These are phyloP conservation scores for Synergus itoensis DNA, from an alignment of 2,888 invertebrate genomes.

Conservation along the genomic window DNA sequence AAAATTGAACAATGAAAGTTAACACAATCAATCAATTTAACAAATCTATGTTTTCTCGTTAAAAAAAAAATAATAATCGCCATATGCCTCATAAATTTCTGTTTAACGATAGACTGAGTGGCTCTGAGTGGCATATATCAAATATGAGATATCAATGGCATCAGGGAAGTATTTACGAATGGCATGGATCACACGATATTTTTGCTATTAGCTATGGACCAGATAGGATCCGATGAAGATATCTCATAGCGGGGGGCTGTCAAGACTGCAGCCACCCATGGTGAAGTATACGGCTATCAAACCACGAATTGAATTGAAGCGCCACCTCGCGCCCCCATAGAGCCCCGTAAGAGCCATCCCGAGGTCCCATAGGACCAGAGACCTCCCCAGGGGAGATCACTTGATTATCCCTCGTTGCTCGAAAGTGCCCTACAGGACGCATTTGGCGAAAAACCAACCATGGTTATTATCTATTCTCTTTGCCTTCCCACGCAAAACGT, in stretches of 20 bases:
- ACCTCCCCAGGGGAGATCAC: conserved; percentile 69
- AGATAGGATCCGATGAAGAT: conserved; percentile 67
- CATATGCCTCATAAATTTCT: not conserved
- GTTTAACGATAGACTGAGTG: not conserved
- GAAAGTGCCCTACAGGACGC: conserved; percentile 52
- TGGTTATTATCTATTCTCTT: conserved; percentile 75
- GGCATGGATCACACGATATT: conserved; percentile 30
- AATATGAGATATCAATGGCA: not conserved
- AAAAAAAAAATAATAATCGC: not conserved
- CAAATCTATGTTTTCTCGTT: not conserved
- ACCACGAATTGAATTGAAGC: conserved; percentile 75
- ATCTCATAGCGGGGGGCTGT: conserved; percentile 66
- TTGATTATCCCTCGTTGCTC: conserved; percentile 66
- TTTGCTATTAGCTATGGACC: conserved; percentile 64
- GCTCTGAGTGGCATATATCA: not conserved
- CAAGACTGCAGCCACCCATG: conserved; percentile 59
- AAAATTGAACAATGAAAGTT: not conserved
- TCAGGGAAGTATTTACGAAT: not conserved
- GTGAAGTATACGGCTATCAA: conserved; percentile 69
- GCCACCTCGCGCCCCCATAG: conserved; percentile 66
- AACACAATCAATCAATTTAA: not conserved
- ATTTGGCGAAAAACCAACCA: conserved; percentile 66
- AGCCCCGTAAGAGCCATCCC: conserved; percentile 57
- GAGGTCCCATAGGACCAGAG: conserved; percentile 19
- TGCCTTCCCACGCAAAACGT: conserved; percentile 63